Conservation (phyloP, 2,797 vertebrate species). For the Gallinago stenura region DNA sequence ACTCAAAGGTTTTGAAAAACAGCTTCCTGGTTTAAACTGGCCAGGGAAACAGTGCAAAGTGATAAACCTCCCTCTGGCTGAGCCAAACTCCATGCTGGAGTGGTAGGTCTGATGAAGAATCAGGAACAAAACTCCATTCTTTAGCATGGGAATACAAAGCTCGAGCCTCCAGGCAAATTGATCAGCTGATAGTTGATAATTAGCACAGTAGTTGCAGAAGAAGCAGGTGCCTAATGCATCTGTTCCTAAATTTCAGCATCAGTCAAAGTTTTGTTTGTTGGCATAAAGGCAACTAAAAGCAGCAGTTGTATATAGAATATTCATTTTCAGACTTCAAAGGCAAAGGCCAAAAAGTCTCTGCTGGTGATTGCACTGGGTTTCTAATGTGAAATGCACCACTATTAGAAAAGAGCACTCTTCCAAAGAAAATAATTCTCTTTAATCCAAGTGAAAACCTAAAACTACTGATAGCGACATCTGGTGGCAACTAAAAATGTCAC, state of each 20-base stretch:
- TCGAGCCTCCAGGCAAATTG: not conserved
- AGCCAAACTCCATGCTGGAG: not conserved
- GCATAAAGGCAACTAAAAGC: not conserved
- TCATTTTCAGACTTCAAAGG: not conserved
- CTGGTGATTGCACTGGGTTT: not conserved
- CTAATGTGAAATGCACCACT: not conserved
- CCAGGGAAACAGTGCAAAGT: not conserved
- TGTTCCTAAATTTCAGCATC: not conserved
- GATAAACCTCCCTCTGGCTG: not conserved
- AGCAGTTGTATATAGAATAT: not conserved
- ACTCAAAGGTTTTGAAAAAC: not conserved
- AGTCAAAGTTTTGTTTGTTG: not conserved
- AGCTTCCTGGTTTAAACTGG: not conserved
- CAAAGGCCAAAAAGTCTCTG: not conserved
- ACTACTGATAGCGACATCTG: slow-evolving; percentile 48
- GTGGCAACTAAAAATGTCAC: slow-evolving; percentile 36
- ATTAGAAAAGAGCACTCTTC: not conserved
- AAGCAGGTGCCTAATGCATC: not conserved
- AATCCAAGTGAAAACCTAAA: not conserved
- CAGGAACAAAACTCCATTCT: not conserved
- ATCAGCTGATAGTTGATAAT: not conserved
- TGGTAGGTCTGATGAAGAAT: not conserved
- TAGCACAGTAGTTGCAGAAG: not conserved
- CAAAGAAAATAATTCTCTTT: not conserved
- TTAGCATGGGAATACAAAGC: not conserved